A percentile compares a stretch with the other conserved stretches of the same genome.
Conservation (phyloP, 1,140 invertebrate genomes). For the Pseudomyrmex flavicornis region DNA sequence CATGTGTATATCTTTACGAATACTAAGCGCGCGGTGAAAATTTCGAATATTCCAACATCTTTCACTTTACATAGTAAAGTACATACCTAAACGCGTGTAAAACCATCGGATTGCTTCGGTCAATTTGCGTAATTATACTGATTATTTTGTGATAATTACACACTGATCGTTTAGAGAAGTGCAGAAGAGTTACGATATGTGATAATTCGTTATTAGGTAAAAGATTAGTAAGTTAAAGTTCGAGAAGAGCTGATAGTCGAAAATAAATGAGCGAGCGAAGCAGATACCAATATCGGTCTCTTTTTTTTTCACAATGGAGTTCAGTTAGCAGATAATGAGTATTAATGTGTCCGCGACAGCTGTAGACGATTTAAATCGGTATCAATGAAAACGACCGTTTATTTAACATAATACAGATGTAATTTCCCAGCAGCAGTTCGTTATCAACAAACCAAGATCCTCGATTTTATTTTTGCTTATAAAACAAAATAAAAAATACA, state of each 20-base stretch:
- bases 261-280: constrained; percentile 40
- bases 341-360: constrained; percentile 39
- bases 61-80: no score
- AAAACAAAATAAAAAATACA: background rate
- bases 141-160: background rate
- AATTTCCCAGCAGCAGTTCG: background rate
- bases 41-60: no score
- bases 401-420: constrained; percentile 3
- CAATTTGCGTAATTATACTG: constrained; percentile 14
- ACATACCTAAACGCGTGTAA: no score
- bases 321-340: constrained; percentile 53
- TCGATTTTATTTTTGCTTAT: background rate
- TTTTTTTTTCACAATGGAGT: constrained; percentile 31
- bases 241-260: constrained; percentile 23
- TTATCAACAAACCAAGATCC: background rate
- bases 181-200: background rate
- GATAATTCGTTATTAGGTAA: constrained; percentile 31
- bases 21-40: no score
- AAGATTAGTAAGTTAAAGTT: constrained; percentile 18
- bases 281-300: constrained; percentile 41
- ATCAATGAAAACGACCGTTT: constrained; percentile 17
- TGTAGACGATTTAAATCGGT: constrained; percentile 37
- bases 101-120: no score
- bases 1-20: no score
- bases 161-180: background rate